phyloP scores from a whole-genome alignment of 2,113 vertebrate species.

The Sminthopsis crassicaudata region DNA sequence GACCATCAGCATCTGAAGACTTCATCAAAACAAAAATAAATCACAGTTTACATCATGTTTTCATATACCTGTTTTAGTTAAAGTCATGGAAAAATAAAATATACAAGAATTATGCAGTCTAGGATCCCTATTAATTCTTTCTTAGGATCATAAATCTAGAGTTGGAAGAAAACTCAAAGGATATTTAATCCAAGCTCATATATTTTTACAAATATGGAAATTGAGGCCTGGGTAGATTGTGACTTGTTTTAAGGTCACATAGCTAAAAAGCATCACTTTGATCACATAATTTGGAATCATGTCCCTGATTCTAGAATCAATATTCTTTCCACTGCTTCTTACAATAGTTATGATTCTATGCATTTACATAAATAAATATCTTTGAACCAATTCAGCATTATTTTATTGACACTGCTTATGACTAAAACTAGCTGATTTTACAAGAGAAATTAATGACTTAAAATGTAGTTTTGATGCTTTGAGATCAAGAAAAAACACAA shows the following conservation, averaged over 20 bases:
- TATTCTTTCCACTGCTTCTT: not conserved
- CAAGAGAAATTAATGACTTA: not conserved
- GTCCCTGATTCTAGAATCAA: not conserved
- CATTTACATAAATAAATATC: not conserved
- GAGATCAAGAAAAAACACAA: not conserved
- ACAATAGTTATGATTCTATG: not conserved
- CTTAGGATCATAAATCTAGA: not conserved
- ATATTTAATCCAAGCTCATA: not conserved
- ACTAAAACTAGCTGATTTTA: not conserved
- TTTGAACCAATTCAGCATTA: not conserved
- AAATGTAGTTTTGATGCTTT: not conserved
- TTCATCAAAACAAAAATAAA: slow-evolving; percentile 72
- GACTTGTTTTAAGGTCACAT: not conserved
- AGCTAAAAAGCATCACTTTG: not conserved
- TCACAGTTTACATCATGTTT: not conserved
- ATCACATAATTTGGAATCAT: not conserved
- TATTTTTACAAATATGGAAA: not conserved
- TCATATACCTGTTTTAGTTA: not conserved
- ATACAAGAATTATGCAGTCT: not conserved
- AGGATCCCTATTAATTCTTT: not conserved
- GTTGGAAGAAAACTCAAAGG: not conserved
- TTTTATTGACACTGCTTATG: not conserved
- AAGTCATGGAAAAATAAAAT: not conserved
- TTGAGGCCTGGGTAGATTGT: not conserved
- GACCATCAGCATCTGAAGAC: slow-evolving; percentile 99